Percentiles rank a stretch among this genome's conserved stretches.
Conservation (phyloP, 2,113 vertebrate genomes). For the Gopherus flavomarginatus region DNA sequence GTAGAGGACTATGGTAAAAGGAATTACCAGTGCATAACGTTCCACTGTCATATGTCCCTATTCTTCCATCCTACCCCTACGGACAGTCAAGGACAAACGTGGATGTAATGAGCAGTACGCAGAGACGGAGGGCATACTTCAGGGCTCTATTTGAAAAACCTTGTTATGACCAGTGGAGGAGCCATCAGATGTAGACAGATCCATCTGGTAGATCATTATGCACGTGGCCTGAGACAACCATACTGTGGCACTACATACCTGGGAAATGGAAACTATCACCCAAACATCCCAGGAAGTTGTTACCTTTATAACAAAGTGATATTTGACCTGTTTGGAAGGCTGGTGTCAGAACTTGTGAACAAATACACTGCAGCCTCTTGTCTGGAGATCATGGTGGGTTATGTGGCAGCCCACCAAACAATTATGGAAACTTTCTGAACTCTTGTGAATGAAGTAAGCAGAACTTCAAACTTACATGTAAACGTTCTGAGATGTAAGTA, state of each 20-base stretch:
- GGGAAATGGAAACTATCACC: background rate
- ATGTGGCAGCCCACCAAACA: slow-evolving; percentile 13
- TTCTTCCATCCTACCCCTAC: accelerated
- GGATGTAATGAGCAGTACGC: background rate
- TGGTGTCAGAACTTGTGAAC: background rate
- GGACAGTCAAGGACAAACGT: background rate
- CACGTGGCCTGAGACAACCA: background rate
- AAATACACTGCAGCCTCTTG: background rate
- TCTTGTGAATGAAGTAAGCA: background rate
- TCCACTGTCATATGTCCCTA: background rate
- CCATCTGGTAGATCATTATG: background rate
- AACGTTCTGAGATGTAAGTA: slow-evolving; percentile 33
- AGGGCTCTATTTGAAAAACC: background rate
- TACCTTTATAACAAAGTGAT: background rate
- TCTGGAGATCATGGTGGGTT: background rate
- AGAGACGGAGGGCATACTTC: background rate
- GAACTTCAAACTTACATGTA: slow-evolving; percentile 36
- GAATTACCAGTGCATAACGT: background rate
- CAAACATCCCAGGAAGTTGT: background rate
- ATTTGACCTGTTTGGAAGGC: background rate
- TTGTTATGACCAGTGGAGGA: background rate
- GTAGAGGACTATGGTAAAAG: background rate
- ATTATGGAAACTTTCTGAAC: slow-evolving; percentile 15
- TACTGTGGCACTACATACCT: background rate
- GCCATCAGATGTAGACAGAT: background rate